Conservation (phyloP, 2,888 invertebrate genomes). For the Metellina segmentata region DNA sequence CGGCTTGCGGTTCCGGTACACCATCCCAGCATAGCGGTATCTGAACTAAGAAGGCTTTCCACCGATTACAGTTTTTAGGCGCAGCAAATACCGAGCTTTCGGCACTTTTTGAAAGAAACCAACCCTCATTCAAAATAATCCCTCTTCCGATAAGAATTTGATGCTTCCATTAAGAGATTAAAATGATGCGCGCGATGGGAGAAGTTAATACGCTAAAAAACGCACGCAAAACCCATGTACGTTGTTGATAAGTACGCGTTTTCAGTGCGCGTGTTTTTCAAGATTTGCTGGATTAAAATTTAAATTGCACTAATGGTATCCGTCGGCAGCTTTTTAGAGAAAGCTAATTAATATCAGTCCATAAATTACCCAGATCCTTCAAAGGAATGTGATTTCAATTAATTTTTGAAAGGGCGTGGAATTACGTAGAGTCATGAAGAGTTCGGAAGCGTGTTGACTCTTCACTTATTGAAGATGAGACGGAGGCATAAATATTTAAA, state of each 20-base stretch:
- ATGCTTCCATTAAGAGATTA: constrained; percentile 29
- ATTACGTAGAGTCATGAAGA: no score
- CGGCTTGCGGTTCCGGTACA: neutral
- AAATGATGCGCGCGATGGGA: neutral
- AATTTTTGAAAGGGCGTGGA: neutral
- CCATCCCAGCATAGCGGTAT: neutral
- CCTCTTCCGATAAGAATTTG: neutral
- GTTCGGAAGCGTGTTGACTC: neutral
- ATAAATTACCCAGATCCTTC: neutral
- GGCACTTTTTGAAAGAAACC: neutral
- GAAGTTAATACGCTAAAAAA: neutral
- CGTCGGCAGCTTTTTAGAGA: neutral
- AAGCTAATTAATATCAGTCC: neutral
- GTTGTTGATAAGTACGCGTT: neutral
- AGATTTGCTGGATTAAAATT: neutral
- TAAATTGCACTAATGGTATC: neutral
- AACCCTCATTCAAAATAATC: neutral
- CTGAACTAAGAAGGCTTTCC: neutral
- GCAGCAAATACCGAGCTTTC: neutral
- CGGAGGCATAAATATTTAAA: neutral
- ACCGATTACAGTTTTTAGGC: neutral
- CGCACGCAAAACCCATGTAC: neutral
- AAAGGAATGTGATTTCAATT: neutral
- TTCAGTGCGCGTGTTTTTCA: neutral
- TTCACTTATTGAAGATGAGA: neutral